A percentile compares a stretch with the other conserved stretches of the same genome.
Evolutionary conservation across 2,797 vertebrate genomes (phyloP).

Genomic region (Phylloscopus collybita): DNA sequence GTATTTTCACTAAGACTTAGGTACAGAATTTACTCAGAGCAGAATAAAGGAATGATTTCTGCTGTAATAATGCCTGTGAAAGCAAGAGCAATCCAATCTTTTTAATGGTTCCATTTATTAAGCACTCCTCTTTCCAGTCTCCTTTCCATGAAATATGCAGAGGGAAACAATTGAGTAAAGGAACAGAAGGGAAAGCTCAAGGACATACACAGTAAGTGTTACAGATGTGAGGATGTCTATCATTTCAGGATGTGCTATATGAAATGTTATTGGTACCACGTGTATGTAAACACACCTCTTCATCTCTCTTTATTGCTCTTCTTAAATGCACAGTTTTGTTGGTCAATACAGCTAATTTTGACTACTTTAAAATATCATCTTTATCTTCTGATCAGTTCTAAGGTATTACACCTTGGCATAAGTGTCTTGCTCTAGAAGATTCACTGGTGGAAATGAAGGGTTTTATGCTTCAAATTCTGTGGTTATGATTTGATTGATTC

Average conservation of each 20-base stretch:
- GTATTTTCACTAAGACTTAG: not conserved
- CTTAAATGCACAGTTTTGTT: not conserved
- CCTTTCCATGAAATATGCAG: slow-evolving; percentile 14
- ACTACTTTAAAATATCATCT: not conserved
- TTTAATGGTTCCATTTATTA: slow-evolving; percentile 15
- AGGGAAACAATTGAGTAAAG: not conserved
- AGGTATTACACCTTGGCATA: not conserved
- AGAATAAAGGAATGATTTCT: not conserved
- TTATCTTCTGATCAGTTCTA: not conserved
- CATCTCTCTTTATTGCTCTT: not conserved
- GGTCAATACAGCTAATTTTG: not conserved
- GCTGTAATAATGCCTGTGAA: not conserved
- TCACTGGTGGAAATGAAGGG: not conserved
- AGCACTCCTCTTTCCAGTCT: not conserved
- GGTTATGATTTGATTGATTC: not conserved
- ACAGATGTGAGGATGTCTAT: not conserved
- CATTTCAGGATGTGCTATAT: not conserved
- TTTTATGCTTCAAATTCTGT: not conserved
- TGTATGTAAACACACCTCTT: not conserved
- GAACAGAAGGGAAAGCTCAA: not conserved
- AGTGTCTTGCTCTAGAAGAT: not conserved
- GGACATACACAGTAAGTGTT: not conserved
- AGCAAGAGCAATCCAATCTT: not conserved
- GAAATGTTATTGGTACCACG: not conserved
- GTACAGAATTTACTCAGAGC: not conserved